Evolutionary conservation across 2,113 vertebrate species (phyloP).

Genomic region (Prionailurus bengalensis): DNA sequence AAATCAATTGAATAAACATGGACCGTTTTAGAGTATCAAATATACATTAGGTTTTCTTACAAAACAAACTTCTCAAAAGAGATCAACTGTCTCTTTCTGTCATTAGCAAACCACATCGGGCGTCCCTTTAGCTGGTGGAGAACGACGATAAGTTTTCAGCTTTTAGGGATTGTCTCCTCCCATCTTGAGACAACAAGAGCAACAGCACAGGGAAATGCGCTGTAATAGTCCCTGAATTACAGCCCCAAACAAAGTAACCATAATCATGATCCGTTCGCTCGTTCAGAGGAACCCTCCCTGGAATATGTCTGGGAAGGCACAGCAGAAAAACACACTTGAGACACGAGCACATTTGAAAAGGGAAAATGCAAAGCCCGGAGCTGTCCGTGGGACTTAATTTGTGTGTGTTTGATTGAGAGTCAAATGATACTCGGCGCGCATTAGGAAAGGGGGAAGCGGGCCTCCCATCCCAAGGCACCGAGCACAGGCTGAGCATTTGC

Average conservation of each 20-base stretch:
- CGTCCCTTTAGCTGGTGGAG: neutral
- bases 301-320: neutral
- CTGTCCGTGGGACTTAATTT: neutral
- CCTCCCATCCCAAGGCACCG: neutral
- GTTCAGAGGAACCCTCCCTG: neutral
- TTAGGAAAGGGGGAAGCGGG: rapidly evolving
- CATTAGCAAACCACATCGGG: neutral
- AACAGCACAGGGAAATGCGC: rapidly evolving
- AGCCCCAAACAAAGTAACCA: neutral
- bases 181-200: neutral
- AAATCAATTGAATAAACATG: neutral
- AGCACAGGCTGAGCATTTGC: rapidly evolving
- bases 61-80: neutral
- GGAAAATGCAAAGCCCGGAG: neutral
- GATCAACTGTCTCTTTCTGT: neutral
- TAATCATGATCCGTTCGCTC: too few species aligned
- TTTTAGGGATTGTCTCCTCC: neutral
- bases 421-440: neutral
- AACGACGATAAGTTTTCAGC: neutral
- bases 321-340: neutral
- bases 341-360: neutral
- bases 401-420: neutral
- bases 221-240: neutral
- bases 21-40: neutral
- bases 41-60: neutral